These are phyloP conservation scores for Orthosia gracilis DNA, from an alignment of 2,888 invertebrate species.

Conservation along the genomic window DNA sequence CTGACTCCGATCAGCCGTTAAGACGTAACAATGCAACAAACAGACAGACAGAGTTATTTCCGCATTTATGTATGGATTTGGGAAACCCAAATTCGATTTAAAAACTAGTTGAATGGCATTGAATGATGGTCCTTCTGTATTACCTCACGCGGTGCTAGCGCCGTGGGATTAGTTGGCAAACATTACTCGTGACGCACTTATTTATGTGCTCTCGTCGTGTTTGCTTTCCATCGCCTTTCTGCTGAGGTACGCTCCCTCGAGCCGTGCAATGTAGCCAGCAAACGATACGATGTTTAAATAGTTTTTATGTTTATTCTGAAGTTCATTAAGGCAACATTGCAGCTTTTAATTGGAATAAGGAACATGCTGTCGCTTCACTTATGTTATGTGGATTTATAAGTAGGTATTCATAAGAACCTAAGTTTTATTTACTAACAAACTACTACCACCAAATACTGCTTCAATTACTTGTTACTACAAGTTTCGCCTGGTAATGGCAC, in stretches of 20 bases:
- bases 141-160: background rate
- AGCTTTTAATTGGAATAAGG: background rate
- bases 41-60: too few species aligned
- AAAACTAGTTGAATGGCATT: too few species aligned
- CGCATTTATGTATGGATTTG: background rate
- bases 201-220: conserved; percentile 59
- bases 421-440: too few species aligned
- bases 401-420: too few species aligned
- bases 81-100: background rate
- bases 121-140: too few species aligned
- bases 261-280: conserved; percentile 5
- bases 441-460: background rate
- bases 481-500: too few species aligned
- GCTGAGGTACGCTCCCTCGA: conserved; percentile 26
- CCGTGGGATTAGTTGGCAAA: conserved; percentile 65
- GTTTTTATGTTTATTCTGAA: conserved; percentile 23
- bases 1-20: too few species aligned
- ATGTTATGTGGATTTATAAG: background rate
- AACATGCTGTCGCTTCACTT: background rate
- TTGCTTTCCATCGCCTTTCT: conserved; percentile 60
- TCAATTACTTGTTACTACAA: too few species aligned
- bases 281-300: conserved; percentile 20
- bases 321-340: conserved; percentile 7
- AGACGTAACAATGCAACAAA: too few species aligned
- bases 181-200: conserved; percentile 58